Evolutionary conservation across 2,113 vertebrate species (phyloP), one percentile per base, ranked within the genome.

Genomic region (Typhlomys cinereus): DNA sequence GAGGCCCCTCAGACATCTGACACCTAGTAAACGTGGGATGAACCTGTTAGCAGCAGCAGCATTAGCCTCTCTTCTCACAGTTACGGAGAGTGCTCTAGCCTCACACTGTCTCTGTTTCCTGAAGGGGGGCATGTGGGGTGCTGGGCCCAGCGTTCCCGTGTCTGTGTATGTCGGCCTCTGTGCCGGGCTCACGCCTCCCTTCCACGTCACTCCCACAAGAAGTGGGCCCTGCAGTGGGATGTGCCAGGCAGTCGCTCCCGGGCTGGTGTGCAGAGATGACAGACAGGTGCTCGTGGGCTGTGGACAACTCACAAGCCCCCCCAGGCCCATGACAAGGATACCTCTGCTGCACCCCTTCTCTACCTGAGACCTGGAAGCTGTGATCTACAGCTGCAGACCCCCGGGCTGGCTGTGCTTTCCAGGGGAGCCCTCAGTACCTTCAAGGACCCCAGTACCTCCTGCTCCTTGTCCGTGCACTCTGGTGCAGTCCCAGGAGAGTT

Each of bases 1-100:
- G 4, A 1, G 0, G 1, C 0, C 64, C 59, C 3, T n/a, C 12
- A 5, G 34, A 39, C 0, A 3, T 1, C 61, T 6, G 17, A 15
- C 15, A 9, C 36, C 5, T 1, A 7, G 34, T 3, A 14, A 4
- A 29, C 4, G 69, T 4, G 4, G 1, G 2, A 3, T 21, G 52
- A 69, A 46, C 2, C 12, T 44, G 1, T 10, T 3, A 20, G 6
- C 29, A 5, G 7, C 11, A 18, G 1, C 61, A n/a, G 2, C 34
- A 2, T 12, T 46, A 8, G 6, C 13, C 5, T 44, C 66, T 23
- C 73, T 21, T 41, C 34, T 34, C 29, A 1, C 7, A 5, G n/a
- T 14, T 7, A 15, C 5, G 3, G 23, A 5, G 12, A 80, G 36
- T 36, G n/a, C 69, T n/a, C 69, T 41, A 5, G 18, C 25, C 18